Conservation (phyloP, 2,797 vertebrate genomes). For the Parotocinclus haroldoi region DNA sequence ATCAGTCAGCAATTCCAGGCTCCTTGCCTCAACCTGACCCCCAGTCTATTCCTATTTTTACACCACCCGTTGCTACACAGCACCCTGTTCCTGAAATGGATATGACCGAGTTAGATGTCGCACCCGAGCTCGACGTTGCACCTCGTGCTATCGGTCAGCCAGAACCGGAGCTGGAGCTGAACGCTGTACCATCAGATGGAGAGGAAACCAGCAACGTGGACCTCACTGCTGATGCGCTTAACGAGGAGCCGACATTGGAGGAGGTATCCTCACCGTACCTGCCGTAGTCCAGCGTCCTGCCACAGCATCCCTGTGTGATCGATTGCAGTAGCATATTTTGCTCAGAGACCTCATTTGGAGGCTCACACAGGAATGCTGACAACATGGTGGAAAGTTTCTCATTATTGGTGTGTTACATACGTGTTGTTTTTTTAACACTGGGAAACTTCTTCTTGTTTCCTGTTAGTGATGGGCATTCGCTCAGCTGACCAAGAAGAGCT, state of each 20-base stretch:
- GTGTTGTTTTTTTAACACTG: too few relatives aligned
- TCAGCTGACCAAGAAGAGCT: too few relatives aligned
- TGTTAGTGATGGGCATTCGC: too few relatives aligned
- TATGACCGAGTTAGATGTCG: conserved; percentile 32
- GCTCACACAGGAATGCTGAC: conserved; percentile 43
- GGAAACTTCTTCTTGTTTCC: too few relatives aligned
- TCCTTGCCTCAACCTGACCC: conserved; percentile 19
- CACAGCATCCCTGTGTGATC: conserved; percentile 41
- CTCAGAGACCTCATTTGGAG: background rate
- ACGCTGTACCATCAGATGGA: conserved; percentile 11
- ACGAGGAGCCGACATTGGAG: conserved; percentile 69
- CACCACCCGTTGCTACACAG: background rate
- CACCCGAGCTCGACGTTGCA: conserved; percentile 30
- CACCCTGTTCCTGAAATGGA: conserved; percentile 23
- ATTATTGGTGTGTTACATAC: too few relatives aligned
- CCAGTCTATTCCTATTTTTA: conserved; percentile 9
- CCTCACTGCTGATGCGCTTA: conserved; percentile 46
- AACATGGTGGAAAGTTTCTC: background rate
- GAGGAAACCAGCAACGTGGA: conserved; percentile 19
- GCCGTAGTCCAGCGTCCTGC: conserved; percentile 20
- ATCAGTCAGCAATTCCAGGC: conserved; percentile 8
- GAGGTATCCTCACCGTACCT: conserved; percentile 72
- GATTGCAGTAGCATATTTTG: background rate
- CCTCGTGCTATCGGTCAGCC: conserved; percentile 17
- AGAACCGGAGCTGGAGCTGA: conserved; percentile 24